Evolutionary conservation across 2,113 vertebrate species (phyloP).

Genomic region (Pithys albifrons): DNA sequence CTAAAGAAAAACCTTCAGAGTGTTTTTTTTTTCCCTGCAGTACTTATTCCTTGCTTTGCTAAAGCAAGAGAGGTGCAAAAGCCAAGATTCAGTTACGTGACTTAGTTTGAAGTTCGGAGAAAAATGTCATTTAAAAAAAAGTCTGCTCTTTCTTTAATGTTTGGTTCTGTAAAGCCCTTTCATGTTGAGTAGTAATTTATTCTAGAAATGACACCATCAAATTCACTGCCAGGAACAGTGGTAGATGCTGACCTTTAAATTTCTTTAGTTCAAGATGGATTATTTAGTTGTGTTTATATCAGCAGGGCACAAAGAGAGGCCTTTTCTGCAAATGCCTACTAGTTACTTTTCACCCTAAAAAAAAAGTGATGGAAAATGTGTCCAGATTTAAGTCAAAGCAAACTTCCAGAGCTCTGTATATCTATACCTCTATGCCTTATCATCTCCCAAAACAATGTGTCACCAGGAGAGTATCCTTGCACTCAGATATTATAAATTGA

Average conservation of each 20-base stretch:
- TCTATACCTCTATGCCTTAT: background rate
- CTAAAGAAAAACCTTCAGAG: background rate
- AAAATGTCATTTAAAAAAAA: background rate
- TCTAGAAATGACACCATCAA: background rate
- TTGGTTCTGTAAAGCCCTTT: background rate
- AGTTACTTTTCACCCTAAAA: background rate
- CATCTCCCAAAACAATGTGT: background rate
- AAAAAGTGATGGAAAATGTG: background rate
- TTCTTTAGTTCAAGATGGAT: background rate
- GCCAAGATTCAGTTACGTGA: background rate
- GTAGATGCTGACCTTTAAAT: conserved; percentile 1
- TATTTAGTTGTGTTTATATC: background rate
- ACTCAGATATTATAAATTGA: background rate
- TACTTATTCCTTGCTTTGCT: background rate
- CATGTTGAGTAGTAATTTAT: background rate
- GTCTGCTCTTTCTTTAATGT: background rate
- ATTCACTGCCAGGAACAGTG: background rate
- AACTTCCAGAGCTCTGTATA: background rate
- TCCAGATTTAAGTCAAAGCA: background rate
- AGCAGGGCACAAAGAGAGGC: background rate
- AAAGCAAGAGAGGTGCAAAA: background rate
- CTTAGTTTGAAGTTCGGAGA: background rate
- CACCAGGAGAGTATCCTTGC: background rate
- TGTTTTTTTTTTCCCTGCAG: background rate
- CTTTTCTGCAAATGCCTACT: background rate